Evolutionary conservation across 2,113 vertebrate species (phyloP), one percentile per base, ranked within the genome.

Genomic region (Mola mola): DNA sequence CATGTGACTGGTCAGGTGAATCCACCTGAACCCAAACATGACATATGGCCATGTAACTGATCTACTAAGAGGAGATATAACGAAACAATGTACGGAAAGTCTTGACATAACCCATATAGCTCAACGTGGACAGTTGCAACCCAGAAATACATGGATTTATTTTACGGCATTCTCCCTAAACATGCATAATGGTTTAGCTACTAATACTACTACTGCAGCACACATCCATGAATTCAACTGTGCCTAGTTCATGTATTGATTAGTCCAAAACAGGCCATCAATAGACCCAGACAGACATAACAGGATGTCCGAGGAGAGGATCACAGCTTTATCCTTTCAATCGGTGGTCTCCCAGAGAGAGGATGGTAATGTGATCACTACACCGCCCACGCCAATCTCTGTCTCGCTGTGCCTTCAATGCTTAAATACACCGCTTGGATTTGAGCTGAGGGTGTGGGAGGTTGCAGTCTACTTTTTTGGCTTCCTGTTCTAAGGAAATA

Each of bases 271-370:
- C 46, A 72, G 80, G 64, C 81, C 64, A 72, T 82, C 75, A 63
- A 63, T 76, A 79, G 48, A 20, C 40, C 58, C 66, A 79, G 77
- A 78, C 75, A 66, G 78, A 76, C 59, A 86, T 15, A 48, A 67
- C 67, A 80, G 79, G 81, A 75, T 66, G 77, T 81, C 73, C 29
- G 37, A 69, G 64, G 64, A 74, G 26, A 24, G 8, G 34, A 66
- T 53, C 57, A 42, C 43, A 3, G 47, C 72, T 55, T 25, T 50
- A 58, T 33, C 3, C 2, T 33, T 61, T 66, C 61, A 52, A 36
- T 66, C 51, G 11, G 44, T 47, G 40, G n/a, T n/a, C 37, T 38
- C 41, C 72, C 3, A 34, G 37, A 47, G 41, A 68, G 21, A 41
- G 22, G 61, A 53, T 6, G 36, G 75, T 75, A 78, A 83, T 34